Percentiles rank a stretch among this genome's conserved stretches.
Evolutionary conservation across 2,888 invertebrate species (phyloP).

Genomic region (Cenopis cana): DNA sequence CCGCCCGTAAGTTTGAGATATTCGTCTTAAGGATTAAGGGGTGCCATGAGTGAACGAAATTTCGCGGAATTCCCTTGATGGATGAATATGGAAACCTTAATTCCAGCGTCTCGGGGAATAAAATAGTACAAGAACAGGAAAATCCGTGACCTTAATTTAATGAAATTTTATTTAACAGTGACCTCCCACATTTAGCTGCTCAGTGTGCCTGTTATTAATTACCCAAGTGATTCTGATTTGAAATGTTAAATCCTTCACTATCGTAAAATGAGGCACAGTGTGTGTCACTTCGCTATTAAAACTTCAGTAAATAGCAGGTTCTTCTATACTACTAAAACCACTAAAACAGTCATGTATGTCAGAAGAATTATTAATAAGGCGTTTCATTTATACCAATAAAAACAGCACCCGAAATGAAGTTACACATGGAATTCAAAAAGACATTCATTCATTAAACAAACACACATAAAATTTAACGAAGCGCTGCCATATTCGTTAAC

Average conservation of each 20-base stretch:
- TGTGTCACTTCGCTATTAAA: neutral
- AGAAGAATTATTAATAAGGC: neutral
- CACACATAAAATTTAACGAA: constrained; percentile 83
- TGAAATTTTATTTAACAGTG: constrained; percentile 41
- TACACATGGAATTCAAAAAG: constrained; percentile 79
- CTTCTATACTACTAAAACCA: too few species aligned
- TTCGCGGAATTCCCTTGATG: constrained; percentile 79
- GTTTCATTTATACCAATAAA: constrained; percentile 27
- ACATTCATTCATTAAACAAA: constrained; percentile 81
- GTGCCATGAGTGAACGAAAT: constrained; percentile 75
- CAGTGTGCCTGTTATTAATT: neutral
- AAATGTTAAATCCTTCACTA: neutral
- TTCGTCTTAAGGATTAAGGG: constrained; percentile 82
- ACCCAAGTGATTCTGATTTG: neutral
- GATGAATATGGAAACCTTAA: constrained; percentile 78
- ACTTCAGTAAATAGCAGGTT: neutral
- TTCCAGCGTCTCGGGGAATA: constrained; percentile 73
- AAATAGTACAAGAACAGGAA: constrained; percentile 70
- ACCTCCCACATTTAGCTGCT: constrained; percentile 19
- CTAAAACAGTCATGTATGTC: neutral
- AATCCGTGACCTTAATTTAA: constrained; percentile 55
- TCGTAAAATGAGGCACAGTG: neutral
- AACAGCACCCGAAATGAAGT: constrained; percentile 53
- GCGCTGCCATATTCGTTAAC: constrained; percentile 80
- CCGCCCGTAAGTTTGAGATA: constrained; percentile 80